phyloP scores from a whole-genome alignment of 1,140 invertebrate genomes.

The Cyclargus thomasi region DNA sequence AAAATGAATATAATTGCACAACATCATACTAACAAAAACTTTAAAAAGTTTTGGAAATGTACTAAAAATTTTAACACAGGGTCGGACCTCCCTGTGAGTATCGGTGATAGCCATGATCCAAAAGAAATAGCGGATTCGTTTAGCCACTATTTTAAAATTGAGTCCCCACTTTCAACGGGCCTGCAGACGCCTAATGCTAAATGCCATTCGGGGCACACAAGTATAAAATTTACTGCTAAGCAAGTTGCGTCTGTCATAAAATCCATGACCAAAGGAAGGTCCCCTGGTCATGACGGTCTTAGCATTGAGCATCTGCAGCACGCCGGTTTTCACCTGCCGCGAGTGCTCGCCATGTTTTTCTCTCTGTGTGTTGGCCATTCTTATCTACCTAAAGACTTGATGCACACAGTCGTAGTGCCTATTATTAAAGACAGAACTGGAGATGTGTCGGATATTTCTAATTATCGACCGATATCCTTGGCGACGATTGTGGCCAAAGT shows the following conservation, averaged over 20 bases:
- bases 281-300: neutral
- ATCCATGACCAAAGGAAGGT: neutral
- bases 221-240: neutral
- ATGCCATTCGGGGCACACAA: neutral
- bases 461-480: neutral
- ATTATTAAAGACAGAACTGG: constrained; percentile 10
- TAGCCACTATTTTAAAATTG: constrained; percentile 11
- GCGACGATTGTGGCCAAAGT: neutral
- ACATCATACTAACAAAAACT: constrained; percentile 12
- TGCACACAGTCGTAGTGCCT: constrained; percentile 5
- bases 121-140: constrained; percentile 13
- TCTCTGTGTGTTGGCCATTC: neutral
- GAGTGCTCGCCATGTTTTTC: constrained; percentile 3
- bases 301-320: neutral
- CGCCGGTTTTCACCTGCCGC: neutral
- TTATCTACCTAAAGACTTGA: constrained; percentile 4
- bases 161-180: neutral
- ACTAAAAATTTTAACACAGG: constrained; percentile 12
- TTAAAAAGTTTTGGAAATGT: constrained; percentile 17
- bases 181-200: neutral
- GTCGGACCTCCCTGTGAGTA: constrained; percentile 16
- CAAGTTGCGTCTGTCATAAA: neutral
- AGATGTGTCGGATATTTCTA: neutral
- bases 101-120: neutral
- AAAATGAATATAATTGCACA: constrained; percentile 20